Base-by-base conservation (phyloP, 2,113 vertebrate species). In the Pterocles orientalis region DNA sequence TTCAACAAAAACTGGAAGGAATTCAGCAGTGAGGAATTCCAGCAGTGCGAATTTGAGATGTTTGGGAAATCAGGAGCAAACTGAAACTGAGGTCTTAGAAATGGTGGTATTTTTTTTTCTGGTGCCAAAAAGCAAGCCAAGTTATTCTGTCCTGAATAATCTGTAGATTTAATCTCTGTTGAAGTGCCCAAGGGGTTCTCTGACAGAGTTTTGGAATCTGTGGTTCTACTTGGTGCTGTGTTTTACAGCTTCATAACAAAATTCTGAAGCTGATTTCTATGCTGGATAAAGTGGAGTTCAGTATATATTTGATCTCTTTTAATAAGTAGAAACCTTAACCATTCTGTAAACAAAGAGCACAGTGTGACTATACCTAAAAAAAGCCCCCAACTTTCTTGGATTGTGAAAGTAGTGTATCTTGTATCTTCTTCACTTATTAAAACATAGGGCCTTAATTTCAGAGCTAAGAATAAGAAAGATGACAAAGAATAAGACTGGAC, bases 11-110 rank as follows among this genome's bases (percentile, higher is more conserved):
- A 70, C 76, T 95, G 88, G 85, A 96, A 95, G 87, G 75, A 80
- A 95, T 96, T 96, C 47, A 18, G 50, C 84, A 7, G 8, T 88
- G 54, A 97, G 75, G 68, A 96, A 96, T 95, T 96, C 93, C 94
- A 96, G 51, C 92, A 96, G 92, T 86, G 92, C 88, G 85, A 95
- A 95, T 83, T 81, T 95, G 94, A 96, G 95, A 94, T 93, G 94
- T 97, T 97, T 96, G 94, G 94, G 96, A 97, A 94, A 96, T 97
- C 88, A 88, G 92, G 56, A 94, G 90, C 95, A 86, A 95, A 96
- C 90, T 96, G 93, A 96, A 97, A 90, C 90, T 88, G 94, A 96
- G 82, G 93, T 93, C 86, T 96, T 96, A 84, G 81, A 96, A 94
- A 90, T 94, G 80, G 88, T 93, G 88, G 72, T 91, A 31, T 95